phyloP scores from a whole-genome alignment of 2,113 vertebrate species.

The Urocynchramus pylzowi region DNA sequence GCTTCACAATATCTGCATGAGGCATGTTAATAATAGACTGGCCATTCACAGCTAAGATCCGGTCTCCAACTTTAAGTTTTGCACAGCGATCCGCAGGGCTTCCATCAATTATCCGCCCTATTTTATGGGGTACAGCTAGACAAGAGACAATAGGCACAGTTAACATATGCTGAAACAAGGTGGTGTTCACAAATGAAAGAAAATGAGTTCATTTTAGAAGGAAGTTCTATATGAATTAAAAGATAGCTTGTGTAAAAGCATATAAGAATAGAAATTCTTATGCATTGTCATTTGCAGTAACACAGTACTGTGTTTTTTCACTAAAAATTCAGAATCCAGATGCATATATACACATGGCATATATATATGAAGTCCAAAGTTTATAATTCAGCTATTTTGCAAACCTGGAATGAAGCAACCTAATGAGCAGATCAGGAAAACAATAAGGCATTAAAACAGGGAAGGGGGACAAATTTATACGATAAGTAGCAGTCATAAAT shows the following conservation, averaged over 20 bases:
- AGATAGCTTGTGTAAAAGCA: background rate
- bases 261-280: background rate
- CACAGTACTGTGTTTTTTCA: background rate
- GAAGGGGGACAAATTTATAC: background rate
- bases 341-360: background rate
- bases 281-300: background rate
- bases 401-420: background rate
- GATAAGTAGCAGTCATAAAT: background rate
- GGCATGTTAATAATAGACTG: conserved; percentile 98
- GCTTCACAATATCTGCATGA: conserved; percentile 97
- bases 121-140: conserved; percentile 95
- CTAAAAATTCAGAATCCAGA: background rate
- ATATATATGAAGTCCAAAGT: background rate
- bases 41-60: conserved; percentile 95
- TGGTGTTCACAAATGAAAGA: background rate
- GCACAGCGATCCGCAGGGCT: conserved; percentile 95
- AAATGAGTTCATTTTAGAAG: background rate
- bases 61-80: conserved; percentile 95
- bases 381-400: background rate
- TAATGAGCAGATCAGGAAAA: background rate
- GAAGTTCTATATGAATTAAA: background rate
- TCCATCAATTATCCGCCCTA: conserved; percentile 96
- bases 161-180: background rate
- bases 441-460: background rate
- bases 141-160: conserved; percentile 33